These are phyloP conservation scores for Hyla sarda DNA, from an alignment of 2,113 vertebrate species.

Conservation along the genomic window DNA sequence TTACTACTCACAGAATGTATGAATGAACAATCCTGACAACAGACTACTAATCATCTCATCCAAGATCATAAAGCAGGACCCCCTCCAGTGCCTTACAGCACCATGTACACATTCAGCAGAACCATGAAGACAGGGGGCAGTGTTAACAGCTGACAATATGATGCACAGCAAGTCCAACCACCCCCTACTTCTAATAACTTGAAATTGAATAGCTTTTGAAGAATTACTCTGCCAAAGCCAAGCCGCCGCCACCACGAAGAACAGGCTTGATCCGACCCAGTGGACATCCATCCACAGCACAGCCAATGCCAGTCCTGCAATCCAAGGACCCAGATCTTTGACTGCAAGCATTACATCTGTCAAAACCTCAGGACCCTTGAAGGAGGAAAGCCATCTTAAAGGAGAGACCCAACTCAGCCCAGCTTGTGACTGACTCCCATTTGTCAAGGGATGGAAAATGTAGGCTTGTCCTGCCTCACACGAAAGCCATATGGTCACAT, in stretches of 20 bases:
- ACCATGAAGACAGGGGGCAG: neutral
- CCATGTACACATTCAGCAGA: constrained; percentile 2
- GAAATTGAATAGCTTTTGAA: constrained; percentile 34
- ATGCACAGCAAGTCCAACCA: constrained; percentile 12
- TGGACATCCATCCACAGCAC: neutral
- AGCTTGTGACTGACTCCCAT: neutral
- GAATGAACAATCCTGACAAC: too few species aligned
- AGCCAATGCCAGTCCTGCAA: neutral
- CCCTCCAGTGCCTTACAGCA: neutral
- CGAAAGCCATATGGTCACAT: constrained; percentile 44
- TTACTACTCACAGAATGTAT: too few species aligned
- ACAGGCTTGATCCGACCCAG: too few species aligned
- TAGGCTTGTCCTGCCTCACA: neutral
- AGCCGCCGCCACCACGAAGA: neutral
- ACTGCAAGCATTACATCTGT: constrained; percentile 35
- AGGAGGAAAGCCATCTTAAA: constrained; percentile 43
- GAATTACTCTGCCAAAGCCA: constrained; percentile 21
- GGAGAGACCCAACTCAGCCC: neutral
- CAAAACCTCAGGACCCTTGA: constrained; percentile 13
- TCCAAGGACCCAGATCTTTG: neutral
- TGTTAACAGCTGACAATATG: constrained; percentile 1
- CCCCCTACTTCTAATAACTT: constrained; percentile 45
- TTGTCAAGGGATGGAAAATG: neutral
- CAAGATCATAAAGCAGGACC: too few species aligned
- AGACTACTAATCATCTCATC: too few species aligned